phyloP scores from a whole-genome alignment of 2,113 vertebrate species.

The Muntiacus muntjak region DNA sequence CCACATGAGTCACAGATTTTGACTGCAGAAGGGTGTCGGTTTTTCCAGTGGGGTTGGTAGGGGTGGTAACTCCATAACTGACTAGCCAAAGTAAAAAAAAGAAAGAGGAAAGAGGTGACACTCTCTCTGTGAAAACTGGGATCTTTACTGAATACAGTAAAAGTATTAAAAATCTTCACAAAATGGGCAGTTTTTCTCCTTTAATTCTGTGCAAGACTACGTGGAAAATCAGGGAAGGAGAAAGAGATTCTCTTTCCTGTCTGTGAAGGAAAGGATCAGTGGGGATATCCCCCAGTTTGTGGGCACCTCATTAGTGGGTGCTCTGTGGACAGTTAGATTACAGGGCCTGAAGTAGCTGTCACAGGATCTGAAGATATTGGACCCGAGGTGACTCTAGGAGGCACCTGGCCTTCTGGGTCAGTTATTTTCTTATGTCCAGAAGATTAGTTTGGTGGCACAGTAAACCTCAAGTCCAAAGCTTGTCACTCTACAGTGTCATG shows the following conservation, averaged over 20 bases:
- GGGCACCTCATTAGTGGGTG: neutral
- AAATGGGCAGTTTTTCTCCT: neutral
- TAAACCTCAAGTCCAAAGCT: neutral
- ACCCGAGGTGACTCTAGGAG: neutral
- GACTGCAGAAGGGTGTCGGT: neutral
- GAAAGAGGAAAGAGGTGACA: neutral
- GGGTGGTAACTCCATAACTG: neutral
- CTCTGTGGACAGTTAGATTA: neutral
- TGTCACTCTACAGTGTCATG: neutral
- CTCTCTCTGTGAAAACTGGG: neutral
- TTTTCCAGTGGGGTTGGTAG: neutral
- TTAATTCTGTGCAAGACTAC: neutral
- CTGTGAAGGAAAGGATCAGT: neutral
- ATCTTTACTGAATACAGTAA: neutral
- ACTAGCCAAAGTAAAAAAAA: neutral
- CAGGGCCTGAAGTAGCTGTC: neutral
- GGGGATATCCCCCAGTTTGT: neutral
- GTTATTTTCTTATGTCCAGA: neutral
- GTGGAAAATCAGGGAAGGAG: neutral
- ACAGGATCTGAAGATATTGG: neutral
- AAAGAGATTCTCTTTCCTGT: neutral
- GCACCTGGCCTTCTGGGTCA: neutral
- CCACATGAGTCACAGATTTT: conserved; percentile 31
- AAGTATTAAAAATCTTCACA: neutral
- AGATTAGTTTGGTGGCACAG: neutral